Percentiles rank a stretch among this genome's conserved stretches.
These are phyloP conservation scores for Parthenolecanium corni DNA, from an alignment of 2,888 invertebrate species.

Conservation along the genomic window DNA sequence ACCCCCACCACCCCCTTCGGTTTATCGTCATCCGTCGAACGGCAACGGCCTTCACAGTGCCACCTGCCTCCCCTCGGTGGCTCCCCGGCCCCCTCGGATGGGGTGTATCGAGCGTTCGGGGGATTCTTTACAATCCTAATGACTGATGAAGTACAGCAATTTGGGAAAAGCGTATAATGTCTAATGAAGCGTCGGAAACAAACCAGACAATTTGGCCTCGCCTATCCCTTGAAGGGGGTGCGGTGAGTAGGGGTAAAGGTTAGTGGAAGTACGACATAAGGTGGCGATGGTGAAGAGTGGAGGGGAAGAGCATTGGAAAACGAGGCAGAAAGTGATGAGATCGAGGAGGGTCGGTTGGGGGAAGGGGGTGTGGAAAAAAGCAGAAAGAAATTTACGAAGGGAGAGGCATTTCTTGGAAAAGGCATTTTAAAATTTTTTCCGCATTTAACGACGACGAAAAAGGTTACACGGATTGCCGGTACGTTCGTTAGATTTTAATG, in stretches of 20 bases:
- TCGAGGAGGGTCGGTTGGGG: too few relatives aligned
- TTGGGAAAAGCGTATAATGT: constrained; percentile 22
- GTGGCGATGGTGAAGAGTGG: too few relatives aligned
- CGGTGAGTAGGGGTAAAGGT: not conserved
- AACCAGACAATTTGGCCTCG: constrained; percentile 22
- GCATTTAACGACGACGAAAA: constrained; percentile 5
- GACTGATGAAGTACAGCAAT: constrained; percentile 24
- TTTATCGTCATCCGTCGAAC: too few relatives aligned
- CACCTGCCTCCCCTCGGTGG: not conserved
- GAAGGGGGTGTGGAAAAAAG: not conserved
- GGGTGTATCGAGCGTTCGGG: not conserved
- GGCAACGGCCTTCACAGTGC: too few relatives aligned
- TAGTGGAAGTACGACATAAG: too few relatives aligned
- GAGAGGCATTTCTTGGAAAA: constrained; percentile 1
- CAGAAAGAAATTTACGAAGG: not conserved
- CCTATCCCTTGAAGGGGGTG: not conserved
- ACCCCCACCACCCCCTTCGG: too few relatives aligned
- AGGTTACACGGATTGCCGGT: not conserved
- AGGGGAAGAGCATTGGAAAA: too few relatives aligned
- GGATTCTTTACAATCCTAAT: constrained; percentile 17
- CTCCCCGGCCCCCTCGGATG: not conserved
- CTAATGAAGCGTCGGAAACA: constrained; percentile 25
- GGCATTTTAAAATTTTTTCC: constrained; percentile 7
- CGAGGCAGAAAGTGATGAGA: too few relatives aligned
- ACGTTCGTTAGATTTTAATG: not conserved